Evolutionary conservation across 2,113 vertebrate species (phyloP).

Genomic region (Aix galericulata): DNA sequence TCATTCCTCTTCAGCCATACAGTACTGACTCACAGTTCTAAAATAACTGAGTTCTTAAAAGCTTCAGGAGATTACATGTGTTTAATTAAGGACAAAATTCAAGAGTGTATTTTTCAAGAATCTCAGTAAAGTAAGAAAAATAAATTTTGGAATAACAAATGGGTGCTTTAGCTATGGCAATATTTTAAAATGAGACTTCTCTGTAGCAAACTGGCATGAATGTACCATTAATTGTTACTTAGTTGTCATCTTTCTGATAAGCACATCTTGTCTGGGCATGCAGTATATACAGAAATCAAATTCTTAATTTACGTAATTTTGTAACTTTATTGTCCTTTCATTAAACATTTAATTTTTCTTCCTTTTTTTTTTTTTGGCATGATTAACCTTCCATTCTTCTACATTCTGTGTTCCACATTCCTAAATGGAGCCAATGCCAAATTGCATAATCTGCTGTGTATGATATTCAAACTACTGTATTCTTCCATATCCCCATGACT

Average conservation of each 20-base stretch:
- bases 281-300: background rate
- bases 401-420: background rate
- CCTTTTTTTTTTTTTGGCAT: background rate
- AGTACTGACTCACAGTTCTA: background rate
- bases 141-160: background rate
- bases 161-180: background rate
- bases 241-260: background rate
- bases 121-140: background rate
- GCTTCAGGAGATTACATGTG: background rate
- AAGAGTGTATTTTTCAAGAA: background rate
- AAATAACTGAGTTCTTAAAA: fast-evolving
- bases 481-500: background rate
- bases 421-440: background rate
- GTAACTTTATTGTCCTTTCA: background rate
- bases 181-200: background rate
- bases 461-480: background rate
- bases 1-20: background rate
- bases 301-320: background rate
- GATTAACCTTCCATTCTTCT: background rate
- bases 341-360: background rate
- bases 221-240: background rate
- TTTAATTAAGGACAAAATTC: background rate
- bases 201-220: background rate
- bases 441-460: background rate
- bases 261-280: background rate